Evolutionary conservation across 2,888 invertebrate species (phyloP), one percentile per base, ranked within the genome.

Genomic region (Eupithecia dodoneata): DNA sequence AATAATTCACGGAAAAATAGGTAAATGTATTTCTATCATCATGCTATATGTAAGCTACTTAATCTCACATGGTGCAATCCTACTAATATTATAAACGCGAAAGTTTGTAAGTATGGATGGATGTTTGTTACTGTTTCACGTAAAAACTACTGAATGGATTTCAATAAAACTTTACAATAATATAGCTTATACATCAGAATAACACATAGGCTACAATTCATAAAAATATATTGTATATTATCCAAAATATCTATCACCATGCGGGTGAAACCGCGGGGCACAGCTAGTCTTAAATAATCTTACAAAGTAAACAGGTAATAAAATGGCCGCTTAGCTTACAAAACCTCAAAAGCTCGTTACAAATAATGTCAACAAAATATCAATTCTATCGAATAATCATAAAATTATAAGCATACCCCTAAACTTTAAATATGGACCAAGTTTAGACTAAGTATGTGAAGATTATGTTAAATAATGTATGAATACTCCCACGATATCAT

Each of bases 281-380:
- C 30, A 30, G 30, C 30, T 30, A 30, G 30, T 30, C 30, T 30
- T 30, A 2, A 47, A 47, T 59, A 30, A 10, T 59, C 3, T n/a
- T 55, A 55, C 55, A 55, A 55, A n/a, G n/a, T 55, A 55, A n/a
- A 55, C 55, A 55, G 52, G 6, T 52, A 59, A 59, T 59, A 3
- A 18, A 59, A 18, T 59, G n/a, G 18, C n/a, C 9, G 18, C 2
- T 18, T 10, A 63, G 18, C 7, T 30, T 30, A 30, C 0, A 10
- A 30, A 63, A 2, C 10, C 4, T 30, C 30, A 63, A 63, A 30
- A 18, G n/a, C 52, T 18, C 55, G 10, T 4, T 63, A 12, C 18
- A 63, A 63, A 63, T 63, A 30, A 30, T 12, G 30, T 63, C 63
- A 63, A 63, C 63, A 30, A 63, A 63, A 30, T 59, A 59, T 59